Evolutionary conservation across 1,140 invertebrate genomes (phyloP).

Genomic region (Laodelphax striatellus): DNA sequence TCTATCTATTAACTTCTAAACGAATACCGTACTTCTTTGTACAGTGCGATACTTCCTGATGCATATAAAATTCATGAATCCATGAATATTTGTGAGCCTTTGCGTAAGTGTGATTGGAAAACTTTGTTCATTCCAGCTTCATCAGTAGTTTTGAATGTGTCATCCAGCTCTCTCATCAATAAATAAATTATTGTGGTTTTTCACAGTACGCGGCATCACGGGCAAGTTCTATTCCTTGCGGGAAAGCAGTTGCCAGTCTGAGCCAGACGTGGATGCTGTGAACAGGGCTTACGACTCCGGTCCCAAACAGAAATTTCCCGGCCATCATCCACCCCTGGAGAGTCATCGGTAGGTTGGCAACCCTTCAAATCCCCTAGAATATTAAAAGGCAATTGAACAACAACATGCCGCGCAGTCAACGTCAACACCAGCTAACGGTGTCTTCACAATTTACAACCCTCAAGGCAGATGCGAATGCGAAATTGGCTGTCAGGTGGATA

Average conservation of each 20-base stretch:
- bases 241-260: conserved; percentile 5
- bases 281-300: conserved; percentile 9
- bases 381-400: not conserved
- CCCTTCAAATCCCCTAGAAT: not conserved
- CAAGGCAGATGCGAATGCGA: not conserved
- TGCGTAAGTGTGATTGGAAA: too few relatives aligned
- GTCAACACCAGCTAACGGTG: not conserved
- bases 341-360: conserved; percentile 17
- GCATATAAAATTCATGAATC: too few relatives aligned
- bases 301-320: conserved; percentile 12
- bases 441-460: not conserved
- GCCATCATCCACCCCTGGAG: conserved; percentile 10
- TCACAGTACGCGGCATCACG: conserved; percentile 17
- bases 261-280: conserved; percentile 10
- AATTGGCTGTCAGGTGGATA: not conserved
- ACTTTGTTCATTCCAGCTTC: too few relatives aligned
- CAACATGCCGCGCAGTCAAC: not conserved
- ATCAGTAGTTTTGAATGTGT: too few relatives aligned
- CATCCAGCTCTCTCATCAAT: too few relatives aligned
- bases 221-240: conserved; percentile 19
- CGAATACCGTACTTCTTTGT: too few relatives aligned
- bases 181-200: not conserved
- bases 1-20: too few relatives aligned
- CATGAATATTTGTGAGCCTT: too few relatives aligned
- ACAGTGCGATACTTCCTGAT: too few relatives aligned